Percentiles rank a stretch among this genome's conserved stretches.
These are phyloP conservation scores for Lanius collurio DNA, from an alignment of 2,113 vertebrate genomes.

Conservation along the genomic window DNA sequence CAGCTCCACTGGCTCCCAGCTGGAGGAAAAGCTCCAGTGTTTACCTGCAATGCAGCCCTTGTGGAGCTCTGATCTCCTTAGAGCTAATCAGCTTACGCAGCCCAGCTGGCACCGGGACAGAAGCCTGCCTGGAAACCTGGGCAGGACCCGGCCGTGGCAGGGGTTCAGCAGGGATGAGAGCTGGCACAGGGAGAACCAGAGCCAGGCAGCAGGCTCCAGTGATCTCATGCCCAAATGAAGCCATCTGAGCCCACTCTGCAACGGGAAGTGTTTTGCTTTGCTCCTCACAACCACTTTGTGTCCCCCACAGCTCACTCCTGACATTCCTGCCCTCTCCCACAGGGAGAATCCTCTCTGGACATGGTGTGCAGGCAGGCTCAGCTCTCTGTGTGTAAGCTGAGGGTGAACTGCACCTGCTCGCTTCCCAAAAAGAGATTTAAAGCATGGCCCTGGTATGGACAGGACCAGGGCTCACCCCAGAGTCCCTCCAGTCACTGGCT, in stretches of 20 bases:
- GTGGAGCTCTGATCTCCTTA: background rate
- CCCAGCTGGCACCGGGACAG: background rate
- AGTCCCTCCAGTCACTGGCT: background rate
- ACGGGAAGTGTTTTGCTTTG: rapidly evolving
- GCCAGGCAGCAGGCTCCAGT: background rate
- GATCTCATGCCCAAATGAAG: background rate
- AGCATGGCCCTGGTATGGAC: rapidly evolving
- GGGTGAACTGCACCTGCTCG: background rate
- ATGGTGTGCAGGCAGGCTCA: background rate
- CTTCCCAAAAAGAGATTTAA: background rate
- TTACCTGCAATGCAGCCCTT: background rate
- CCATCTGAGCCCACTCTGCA: background rate
- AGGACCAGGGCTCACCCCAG: background rate
- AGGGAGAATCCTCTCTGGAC: background rate
- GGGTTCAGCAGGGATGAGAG: background rate
- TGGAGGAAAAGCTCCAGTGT: background rate
- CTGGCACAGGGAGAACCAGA: background rate
- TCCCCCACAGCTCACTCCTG: background rate
- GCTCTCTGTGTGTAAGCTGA: rapidly evolving
- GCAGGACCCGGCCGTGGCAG: background rate
- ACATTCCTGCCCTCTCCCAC: background rate
- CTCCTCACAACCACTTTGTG: rapidly evolving
- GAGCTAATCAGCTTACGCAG: background rate
- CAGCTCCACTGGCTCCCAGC: background rate
- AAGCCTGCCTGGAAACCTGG: background rate